A percentile compares a stretch with the other conserved stretches of the same genome.
phyloP scores from a whole-genome alignment of 2,113 vertebrate genomes.

The Dasypus novemcinctus region DNA sequence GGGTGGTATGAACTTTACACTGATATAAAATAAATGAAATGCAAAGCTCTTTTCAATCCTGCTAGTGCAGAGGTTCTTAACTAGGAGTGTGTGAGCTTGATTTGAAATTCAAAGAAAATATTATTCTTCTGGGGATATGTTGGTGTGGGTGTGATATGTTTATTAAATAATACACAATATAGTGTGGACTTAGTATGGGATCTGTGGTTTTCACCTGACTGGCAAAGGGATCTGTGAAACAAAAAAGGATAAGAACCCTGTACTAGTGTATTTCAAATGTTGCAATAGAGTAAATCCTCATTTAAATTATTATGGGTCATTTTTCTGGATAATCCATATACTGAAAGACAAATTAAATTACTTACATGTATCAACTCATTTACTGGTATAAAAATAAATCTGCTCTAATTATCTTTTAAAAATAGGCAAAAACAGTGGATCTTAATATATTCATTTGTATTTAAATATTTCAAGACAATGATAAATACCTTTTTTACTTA shows the following conservation, averaged over 20 bases:
- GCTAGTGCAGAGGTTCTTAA: background rate
- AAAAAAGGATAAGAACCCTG: too few species aligned
- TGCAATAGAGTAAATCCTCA: background rate
- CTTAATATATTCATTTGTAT: conserved; percentile 22
- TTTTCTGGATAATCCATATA: background rate
- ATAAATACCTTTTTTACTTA: background rate
- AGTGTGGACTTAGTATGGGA: too few species aligned
- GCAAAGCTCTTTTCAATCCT: background rate
- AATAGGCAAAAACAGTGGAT: background rate
- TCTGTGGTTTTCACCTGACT: too few species aligned
- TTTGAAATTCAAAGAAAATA: too few species aligned
- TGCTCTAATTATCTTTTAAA: background rate
- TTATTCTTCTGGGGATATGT: too few species aligned
- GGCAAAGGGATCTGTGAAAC: too few species aligned
- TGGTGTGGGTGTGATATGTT: too few species aligned
- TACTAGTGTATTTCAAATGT: background rate
- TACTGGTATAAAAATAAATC: background rate
- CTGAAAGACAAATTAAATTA: background rate
- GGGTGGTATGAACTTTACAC: background rate
- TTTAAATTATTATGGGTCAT: background rate
- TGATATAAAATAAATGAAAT: background rate
- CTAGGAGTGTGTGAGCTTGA: too few species aligned
- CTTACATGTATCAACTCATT: background rate
- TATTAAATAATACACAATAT: too few species aligned
- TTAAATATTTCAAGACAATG: conserved; percentile 21